These are phyloP conservation scores for Drosophila tanythrix DNA, from an alignment of 2,888 invertebrate genomes.

Conservation along the genomic window DNA sequence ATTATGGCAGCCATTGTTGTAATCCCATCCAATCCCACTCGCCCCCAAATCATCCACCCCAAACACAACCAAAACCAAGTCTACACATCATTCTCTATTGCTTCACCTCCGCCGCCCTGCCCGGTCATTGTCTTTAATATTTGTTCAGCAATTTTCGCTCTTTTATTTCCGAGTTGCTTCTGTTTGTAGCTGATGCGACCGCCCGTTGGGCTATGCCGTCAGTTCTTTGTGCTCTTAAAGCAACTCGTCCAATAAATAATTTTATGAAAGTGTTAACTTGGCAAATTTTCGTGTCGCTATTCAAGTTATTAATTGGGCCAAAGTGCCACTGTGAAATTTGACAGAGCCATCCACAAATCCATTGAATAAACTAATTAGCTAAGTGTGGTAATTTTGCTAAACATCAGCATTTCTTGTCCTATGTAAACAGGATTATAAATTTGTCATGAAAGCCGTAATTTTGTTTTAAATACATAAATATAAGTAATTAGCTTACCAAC, in stretches of 20 bases:
- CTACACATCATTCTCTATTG: constrained; percentile 18
- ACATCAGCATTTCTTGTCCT: constrained; percentile 32
- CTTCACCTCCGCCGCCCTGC: not conserved
- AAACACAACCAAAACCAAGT: constrained; percentile 6
- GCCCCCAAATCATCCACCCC: not conserved
- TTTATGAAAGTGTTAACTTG: constrained; percentile 78
- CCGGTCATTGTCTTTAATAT: constrained; percentile 70
- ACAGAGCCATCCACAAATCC: constrained; percentile 21
- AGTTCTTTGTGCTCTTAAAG: constrained; percentile 51
- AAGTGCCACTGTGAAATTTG: constrained; percentile 15
- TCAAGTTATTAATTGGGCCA: constrained; percentile 55
- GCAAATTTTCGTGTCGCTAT: constrained; percentile 56
- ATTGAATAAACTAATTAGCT: constrained; percentile 69
- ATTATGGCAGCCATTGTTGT: constrained; percentile 74
- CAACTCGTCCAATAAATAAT: constrained; percentile 67
- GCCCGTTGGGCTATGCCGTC: constrained; percentile 33
- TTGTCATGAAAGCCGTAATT: constrained; percentile 1
- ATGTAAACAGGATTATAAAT: constrained; percentile 29
- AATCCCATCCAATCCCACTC: constrained; percentile 49
- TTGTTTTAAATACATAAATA: constrained; percentile 9
- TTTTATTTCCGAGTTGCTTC: constrained; percentile 61
- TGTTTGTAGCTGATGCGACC: constrained; percentile 12
- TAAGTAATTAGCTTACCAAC: not conserved
- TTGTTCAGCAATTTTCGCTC: constrained; percentile 66
- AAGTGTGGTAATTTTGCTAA: constrained; percentile 42